Conservation (phyloP, 2,888 invertebrate species). For the Drosophila koepferae region DNA sequence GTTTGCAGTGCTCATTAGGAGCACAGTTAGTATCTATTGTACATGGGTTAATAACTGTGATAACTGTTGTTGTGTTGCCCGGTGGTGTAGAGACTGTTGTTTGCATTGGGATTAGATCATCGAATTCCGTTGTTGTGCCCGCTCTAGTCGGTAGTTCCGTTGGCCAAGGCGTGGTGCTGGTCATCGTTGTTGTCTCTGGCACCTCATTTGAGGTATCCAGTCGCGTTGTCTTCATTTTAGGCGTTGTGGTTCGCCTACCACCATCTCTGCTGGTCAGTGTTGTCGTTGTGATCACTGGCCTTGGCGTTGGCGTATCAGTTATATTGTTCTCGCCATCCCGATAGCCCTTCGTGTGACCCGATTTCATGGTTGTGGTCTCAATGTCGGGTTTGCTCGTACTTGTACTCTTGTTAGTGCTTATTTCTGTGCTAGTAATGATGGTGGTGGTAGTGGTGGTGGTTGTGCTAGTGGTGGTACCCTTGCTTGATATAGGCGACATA, state of each 20-base stretch:
- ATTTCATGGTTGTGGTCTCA: slow-evolving; percentile 75
- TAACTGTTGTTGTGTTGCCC: slow-evolving; percentile 72
- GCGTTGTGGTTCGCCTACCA: slow-evolving; percentile 68
- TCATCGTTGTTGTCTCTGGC: slow-evolving; percentile 62
- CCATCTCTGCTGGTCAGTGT: slow-evolving; percentile 58
- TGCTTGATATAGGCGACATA: slow-evolving; percentile 40
- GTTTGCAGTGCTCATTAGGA: slow-evolving; percentile 87
- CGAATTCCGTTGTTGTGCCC: slow-evolving; percentile 74
- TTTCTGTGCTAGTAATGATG: slow-evolving; percentile 76
- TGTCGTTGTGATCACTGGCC: slow-evolving; percentile 60
- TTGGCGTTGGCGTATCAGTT: slow-evolving; percentile 76
- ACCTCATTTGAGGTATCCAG: slow-evolving; percentile 83
- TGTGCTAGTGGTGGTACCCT: slow-evolving; percentile 71
- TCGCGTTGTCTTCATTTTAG: slow-evolving; percentile 83
- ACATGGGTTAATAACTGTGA: slow-evolving; percentile 86
- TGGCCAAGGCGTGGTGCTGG: slow-evolving; percentile 54
- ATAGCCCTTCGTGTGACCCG: slow-evolving; percentile 83
- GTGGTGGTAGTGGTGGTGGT: slow-evolving; percentile 60
- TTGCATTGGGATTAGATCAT: slow-evolving; percentile 53
- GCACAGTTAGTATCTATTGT: slow-evolving; percentile 87
- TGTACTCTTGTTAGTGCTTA: slow-evolving; percentile 70
- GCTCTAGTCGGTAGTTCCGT: slow-evolving; percentile 71
- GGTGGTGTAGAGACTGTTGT: slow-evolving; percentile 64
- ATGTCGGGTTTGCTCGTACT: slow-evolving; percentile 52
- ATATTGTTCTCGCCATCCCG: slow-evolving; percentile 85